phyloP scores from a whole-genome alignment of 2,113 vertebrate genomes.

The pig (Sus scrofa) region DNA sequence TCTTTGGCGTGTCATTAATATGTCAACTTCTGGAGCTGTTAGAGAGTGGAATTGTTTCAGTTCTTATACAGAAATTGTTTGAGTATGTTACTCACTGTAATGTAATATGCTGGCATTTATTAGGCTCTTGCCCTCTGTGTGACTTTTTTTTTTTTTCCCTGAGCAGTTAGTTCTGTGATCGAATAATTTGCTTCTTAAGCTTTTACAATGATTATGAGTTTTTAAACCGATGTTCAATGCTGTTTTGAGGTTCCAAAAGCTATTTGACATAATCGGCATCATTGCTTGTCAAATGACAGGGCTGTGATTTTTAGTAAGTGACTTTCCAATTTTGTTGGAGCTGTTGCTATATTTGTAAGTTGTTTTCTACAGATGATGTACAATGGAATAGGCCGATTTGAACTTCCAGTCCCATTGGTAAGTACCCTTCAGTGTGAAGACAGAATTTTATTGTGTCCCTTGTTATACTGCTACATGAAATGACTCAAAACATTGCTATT shows the following conservation, averaged over 20 bases:
- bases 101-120: neutral
- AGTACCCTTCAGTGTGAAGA: neutral
- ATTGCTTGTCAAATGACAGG: neutral
- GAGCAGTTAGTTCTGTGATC: neutral
- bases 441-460: neutral
- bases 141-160: constrained; percentile 22
- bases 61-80: neutral
- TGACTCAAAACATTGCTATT: neutral
- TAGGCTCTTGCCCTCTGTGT: neutral
- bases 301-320: neutral
- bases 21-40: neutral
- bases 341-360: neutral
- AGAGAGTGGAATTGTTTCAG: neutral
- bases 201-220: neutral
- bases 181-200: neutral
- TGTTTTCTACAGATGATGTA: neutral
- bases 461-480: neutral
- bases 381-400: neutral
- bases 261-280: neutral
- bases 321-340: neutral
- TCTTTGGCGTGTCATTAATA: neutral
- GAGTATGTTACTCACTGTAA: neutral
- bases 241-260: neutral
- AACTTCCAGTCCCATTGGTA: neutral
- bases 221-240: neutral